Conservation (phyloP, 2,113 vertebrate genomes). For the Hemicordylus capensis region DNA sequence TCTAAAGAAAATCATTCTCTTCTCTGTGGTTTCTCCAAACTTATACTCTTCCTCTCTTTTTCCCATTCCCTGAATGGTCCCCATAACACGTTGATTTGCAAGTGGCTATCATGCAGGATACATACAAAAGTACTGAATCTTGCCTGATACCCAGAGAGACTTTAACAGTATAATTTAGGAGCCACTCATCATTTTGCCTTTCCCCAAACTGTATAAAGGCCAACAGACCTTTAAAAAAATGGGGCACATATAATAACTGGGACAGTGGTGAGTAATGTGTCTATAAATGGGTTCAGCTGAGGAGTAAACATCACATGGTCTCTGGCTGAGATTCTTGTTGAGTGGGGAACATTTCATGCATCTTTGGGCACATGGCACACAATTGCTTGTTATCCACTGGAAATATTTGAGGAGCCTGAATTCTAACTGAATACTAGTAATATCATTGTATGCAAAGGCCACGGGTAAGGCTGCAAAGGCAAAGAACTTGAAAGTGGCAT, state of each 20-base stretch:
- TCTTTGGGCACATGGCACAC: constrained; percentile 39
- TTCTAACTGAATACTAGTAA: neutral
- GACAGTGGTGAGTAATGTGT: constrained; percentile 73
- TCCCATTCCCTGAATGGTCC: neutral
- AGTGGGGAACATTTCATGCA: constrained; percentile 61
- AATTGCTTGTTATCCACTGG: constrained; percentile 38
- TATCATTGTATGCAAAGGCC: neutral
- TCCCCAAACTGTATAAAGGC: neutral
- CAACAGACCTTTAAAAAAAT: constrained; percentile 37
- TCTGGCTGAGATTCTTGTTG: constrained; percentile 62
- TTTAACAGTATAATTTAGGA: constrained; percentile 5
- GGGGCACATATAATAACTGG: constrained; percentile 37
- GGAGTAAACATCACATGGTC: constrained; percentile 78
- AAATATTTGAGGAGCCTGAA: neutral
- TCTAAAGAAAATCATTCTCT: neutral
- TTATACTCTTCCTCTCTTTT: neutral
- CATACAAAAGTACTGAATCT: neutral
- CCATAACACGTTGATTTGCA: neutral
- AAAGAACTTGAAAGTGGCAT: neutral
- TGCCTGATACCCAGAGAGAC: neutral
- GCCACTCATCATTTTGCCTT: neutral
- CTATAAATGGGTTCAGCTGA: constrained; percentile 77
- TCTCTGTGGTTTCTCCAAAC: neutral
- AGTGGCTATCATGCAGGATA: neutral
- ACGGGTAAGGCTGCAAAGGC: neutral